Evolutionary conservation across 2,113 vertebrate genomes (phyloP).

Genomic region (Oceanodroma tethys): DNA sequence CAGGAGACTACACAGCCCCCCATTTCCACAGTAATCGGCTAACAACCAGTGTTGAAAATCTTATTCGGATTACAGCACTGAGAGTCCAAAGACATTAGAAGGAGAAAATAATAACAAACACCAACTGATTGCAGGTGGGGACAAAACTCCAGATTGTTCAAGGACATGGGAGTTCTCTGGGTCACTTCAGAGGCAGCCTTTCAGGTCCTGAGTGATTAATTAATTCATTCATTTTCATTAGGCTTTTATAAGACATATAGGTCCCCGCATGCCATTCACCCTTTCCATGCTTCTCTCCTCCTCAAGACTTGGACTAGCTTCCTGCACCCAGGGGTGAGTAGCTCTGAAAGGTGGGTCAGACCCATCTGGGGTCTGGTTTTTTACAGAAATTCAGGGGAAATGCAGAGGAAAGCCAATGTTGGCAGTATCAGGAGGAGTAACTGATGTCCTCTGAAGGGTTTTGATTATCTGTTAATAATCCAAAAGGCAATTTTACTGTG

Average conservation of each 20-base stretch:
- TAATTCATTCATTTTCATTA: not conserved
- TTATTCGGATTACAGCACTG: not conserved
- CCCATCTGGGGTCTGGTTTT: not conserved
- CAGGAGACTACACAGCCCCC: not conserved
- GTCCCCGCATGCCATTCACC: rapidly evolving
- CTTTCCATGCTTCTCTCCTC: not conserved
- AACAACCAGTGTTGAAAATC: not conserved
- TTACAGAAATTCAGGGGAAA: not conserved
- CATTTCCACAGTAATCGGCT: not conserved
- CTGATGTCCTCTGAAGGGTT: not conserved
- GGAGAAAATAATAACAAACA: not conserved
- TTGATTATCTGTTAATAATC: not conserved
- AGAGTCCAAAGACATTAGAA: not conserved
- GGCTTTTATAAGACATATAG: not conserved
- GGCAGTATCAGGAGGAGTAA: not conserved
- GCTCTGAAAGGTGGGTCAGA: not conserved
- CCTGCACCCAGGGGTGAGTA: not conserved
- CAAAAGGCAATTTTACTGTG: not conserved
- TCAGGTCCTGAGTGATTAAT: not conserved
- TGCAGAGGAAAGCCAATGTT: not conserved
- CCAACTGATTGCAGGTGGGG: not conserved
- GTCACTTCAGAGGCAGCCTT: not conserved
- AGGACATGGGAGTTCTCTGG: not conserved
- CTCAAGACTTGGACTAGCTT: not conserved
- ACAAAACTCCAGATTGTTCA: not conserved